Percentiles rank a stretch among this genome's conserved stretches.
phyloP scores from a whole-genome alignment of 2,888 invertebrate species.

The Craniophora ligustri region DNA sequence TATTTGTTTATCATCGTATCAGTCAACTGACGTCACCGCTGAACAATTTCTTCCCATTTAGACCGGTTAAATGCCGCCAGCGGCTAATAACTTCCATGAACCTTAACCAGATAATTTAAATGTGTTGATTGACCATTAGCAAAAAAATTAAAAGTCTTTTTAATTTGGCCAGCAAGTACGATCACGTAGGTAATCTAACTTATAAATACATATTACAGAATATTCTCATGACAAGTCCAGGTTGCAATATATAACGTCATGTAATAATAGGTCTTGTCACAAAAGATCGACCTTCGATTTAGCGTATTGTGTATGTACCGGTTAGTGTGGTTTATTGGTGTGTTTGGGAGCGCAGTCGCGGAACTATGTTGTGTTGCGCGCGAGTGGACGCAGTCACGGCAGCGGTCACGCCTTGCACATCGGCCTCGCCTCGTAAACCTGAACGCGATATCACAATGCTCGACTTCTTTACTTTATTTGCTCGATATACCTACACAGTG shows the following conservation, averaged over 20 bases:
- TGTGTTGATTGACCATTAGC: too few relatives aligned
- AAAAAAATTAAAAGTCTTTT: too few relatives aligned
- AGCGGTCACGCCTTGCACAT: conserved; percentile 76
- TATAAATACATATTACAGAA: neutral
- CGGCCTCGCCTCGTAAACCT: conserved; percentile 83
- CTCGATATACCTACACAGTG: conserved; percentile 42
- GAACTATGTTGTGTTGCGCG: conserved; percentile 71
- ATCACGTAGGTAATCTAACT: too few relatives aligned
- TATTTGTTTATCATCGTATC: too few relatives aligned
- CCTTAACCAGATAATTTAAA: too few relatives aligned
- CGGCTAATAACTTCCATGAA: too few relatives aligned
- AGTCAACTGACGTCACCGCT: too few relatives aligned
- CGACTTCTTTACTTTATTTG: conserved; percentile 71
- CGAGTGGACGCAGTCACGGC: conserved; percentile 66
- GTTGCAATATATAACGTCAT: neutral
- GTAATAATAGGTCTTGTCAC: conserved; percentile 22
- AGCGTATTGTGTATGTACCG: conserved; percentile 50
- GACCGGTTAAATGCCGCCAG: too few relatives aligned
- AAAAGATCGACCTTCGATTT: conserved; percentile 51
- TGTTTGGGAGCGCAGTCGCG: conserved; percentile 57
- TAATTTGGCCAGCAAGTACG: too few relatives aligned
- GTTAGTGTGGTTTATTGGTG: conserved; percentile 41
- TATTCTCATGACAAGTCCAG: neutral
- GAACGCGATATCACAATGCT: conserved; percentile 73
- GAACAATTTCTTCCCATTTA: too few relatives aligned